These are phyloP conservation scores for Psammodynastes pulverulentus DNA, from an alignment of 2,113 vertebrate genomes.

Conservation along the genomic window DNA sequence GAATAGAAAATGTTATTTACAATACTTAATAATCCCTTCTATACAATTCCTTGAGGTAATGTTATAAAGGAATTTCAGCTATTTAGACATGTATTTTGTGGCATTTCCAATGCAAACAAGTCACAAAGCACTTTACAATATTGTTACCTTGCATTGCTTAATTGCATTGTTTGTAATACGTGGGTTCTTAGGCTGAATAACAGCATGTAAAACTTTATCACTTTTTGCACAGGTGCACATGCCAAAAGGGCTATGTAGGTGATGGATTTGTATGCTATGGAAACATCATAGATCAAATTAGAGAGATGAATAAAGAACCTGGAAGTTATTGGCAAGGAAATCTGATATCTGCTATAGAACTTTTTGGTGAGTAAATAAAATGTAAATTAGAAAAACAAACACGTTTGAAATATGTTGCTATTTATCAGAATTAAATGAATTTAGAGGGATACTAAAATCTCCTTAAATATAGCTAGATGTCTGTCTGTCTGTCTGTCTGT, in stretches of 20 bases:
- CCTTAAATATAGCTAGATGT: not conserved
- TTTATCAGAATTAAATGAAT: not conserved
- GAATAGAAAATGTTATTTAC: not conserved
- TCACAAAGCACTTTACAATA: not conserved
- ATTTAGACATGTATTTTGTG: not conserved
- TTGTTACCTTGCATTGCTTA: not conserved
- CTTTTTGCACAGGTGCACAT: slow-evolving; percentile 75
- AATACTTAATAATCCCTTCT: not conserved
- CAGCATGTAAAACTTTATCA: not conserved
- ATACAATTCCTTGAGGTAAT: not conserved
- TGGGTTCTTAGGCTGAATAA: not conserved
- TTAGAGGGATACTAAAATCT: not conserved
- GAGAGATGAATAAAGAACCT: slow-evolving; percentile 76
- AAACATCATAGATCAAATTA: slow-evolving; percentile 81
- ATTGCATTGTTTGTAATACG: not conserved
- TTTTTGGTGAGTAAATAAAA: slow-evolving; percentile 77
- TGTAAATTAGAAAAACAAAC: not conserved
- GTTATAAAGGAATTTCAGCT: not conserved
- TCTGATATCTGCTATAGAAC: slow-evolving; percentile 75
- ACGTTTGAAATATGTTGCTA: not conserved
- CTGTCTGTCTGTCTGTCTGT: not conserved
- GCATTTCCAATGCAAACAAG: not conserved
- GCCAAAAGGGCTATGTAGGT: slow-evolving; percentile 76
- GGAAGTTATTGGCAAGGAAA: slow-evolving; percentile 79
- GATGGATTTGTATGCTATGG: slow-evolving; percentile 83